Evolutionary conservation across 2,888 invertebrate species (phyloP).

Genomic region (Metellina segmentata): DNA sequence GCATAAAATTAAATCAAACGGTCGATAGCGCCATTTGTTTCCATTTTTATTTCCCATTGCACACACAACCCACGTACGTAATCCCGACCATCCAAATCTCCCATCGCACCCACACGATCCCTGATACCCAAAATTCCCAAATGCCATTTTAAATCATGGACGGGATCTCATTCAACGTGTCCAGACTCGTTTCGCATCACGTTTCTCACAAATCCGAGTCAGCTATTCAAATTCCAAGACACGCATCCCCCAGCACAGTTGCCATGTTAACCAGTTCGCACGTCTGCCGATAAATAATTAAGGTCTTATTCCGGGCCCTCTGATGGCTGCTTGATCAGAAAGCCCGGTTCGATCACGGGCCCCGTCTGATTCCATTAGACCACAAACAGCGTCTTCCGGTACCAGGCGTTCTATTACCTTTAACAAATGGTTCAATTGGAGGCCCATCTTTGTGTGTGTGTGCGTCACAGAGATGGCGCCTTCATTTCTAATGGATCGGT

Average conservation of each 20-base stretch:
- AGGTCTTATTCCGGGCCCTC: slow-evolving; percentile 13
- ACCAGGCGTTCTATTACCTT: slow-evolving; percentile 65
- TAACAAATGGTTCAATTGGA: slow-evolving; percentile 46
- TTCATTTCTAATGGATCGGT: slow-evolving; percentile 59
- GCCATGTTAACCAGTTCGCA: slow-evolving; percentile 19
- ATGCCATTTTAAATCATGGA: not conserved
- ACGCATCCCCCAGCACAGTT: slow-evolving; percentile 4
- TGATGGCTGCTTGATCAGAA: not conserved
- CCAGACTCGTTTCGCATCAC: not conserved
- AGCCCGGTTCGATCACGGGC: slow-evolving; percentile 13
- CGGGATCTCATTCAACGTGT: not conserved
- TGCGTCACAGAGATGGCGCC: slow-evolving; percentile 39
- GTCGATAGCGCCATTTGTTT: too few species aligned
- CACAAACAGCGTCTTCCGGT: slow-evolving; percentile 57
- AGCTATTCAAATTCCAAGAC: slow-evolving; percentile 25
- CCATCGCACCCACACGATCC: too few species aligned
- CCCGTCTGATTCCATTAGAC: slow-evolving; percentile 52
- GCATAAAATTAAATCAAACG: too few species aligned
- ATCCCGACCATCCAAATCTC: too few species aligned
- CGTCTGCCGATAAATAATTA: slow-evolving; percentile 42
- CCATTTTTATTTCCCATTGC: too few species aligned
- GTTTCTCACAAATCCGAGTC: not conserved
- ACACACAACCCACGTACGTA: too few species aligned
- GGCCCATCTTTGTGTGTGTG: slow-evolving; percentile 47
- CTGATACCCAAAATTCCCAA: not conserved